Conservation (phyloP, 1,140 invertebrate species). For the Globodera rostochiensis region DNA sequence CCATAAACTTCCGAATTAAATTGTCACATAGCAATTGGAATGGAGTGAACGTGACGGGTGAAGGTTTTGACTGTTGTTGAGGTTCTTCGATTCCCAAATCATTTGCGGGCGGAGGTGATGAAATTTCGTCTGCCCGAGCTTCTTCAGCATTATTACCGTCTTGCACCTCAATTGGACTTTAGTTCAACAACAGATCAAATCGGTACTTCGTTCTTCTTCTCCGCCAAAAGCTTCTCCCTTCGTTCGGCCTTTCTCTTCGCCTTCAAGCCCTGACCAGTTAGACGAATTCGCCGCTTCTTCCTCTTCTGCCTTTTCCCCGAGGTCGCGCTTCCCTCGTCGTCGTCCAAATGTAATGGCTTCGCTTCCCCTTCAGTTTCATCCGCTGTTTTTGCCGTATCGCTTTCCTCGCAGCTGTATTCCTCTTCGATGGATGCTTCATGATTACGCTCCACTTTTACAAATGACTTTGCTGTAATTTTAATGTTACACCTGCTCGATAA, state of each 20-base stretch:
- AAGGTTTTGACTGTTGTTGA: constrained; percentile 28
- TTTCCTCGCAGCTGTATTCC: constrained; percentile 28
- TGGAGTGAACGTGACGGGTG: constrained; percentile 38
- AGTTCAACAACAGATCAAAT: not conserved
- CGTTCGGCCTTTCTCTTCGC: constrained; percentile 41
- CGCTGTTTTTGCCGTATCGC: constrained; percentile 16
- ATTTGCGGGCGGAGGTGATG: constrained; percentile 15
- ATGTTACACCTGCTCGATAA: not conserved
- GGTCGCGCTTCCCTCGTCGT: constrained; percentile 10
- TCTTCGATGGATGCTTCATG: not conserved
- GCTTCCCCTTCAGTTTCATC: constrained; percentile 29
- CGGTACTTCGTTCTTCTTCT: constrained; percentile 26
- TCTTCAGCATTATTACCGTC: constrained; percentile 24
- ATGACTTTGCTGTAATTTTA: constrained; percentile 13
- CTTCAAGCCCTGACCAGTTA: constrained; percentile 21
- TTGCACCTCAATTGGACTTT: not conserved
- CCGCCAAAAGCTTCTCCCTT: constrained; percentile 25
- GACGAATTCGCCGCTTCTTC: constrained; percentile 34
- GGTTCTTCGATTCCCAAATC: constrained; percentile 10
- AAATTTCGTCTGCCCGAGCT: constrained; percentile 1
- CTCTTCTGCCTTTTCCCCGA: constrained; percentile 28
- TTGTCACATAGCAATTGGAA: constrained; percentile 61
- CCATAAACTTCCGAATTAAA: constrained; percentile 52
- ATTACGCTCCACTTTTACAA: not conserved
- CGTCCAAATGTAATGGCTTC: constrained; percentile 1